These are phyloP conservation scores for Chiroxiphia lanceolata DNA, from an alignment of 2,797 vertebrate species.

Conservation along the genomic window DNA sequence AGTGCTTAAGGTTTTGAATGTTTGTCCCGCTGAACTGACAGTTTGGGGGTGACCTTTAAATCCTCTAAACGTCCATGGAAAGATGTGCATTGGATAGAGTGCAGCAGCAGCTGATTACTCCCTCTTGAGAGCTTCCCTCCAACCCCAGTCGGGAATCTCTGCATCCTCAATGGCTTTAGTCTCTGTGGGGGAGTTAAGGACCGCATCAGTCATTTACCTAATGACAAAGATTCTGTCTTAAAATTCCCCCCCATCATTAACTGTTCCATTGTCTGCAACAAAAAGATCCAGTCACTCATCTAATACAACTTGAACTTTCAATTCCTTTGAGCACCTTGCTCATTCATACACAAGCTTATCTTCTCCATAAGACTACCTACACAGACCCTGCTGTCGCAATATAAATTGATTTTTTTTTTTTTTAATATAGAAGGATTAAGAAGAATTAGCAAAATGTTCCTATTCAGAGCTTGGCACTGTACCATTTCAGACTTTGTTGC, in stretches of 20 bases:
- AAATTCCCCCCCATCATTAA: not conserved
- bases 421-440: not conserved
- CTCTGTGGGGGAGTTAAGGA: not conserved
- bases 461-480: not conserved
- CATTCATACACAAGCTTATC: not conserved
- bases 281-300: not conserved
- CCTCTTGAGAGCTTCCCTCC: not conserved
- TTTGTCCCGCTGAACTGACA: not conserved
- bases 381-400: not conserved
- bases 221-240: not conserved
- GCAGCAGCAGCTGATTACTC: not conserved
- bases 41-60: not conserved
- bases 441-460: not conserved
- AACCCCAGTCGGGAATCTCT: not conserved
- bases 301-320: not conserved
- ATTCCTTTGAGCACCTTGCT: not conserved
- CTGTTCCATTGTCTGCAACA: not conserved
- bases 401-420: not conserved
- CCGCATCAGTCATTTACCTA: not conserved
- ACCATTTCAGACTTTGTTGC: not conserved
- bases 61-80: not conserved
- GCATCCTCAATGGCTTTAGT: not conserved
- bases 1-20: not conserved
- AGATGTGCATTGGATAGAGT: accelerated
- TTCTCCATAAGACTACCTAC: not conserved